Evolutionary conservation across 2,797 vertebrate species (phyloP), one percentile per base, ranked within the genome.

Genomic region (Cirrhinus molitorella): DNA sequence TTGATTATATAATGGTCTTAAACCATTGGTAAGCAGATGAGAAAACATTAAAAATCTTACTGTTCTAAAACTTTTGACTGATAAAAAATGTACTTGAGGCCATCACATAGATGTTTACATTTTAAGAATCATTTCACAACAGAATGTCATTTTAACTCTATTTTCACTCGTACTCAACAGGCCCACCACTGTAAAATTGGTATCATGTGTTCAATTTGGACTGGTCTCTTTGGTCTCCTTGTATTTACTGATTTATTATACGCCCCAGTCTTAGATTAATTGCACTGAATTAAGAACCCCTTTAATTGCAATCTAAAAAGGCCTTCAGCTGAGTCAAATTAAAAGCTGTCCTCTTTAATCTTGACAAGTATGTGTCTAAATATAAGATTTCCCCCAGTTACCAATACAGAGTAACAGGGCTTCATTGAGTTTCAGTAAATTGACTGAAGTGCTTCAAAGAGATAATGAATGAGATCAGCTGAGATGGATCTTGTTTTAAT

Each of bases 401-500:
- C 77, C 73, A 80, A 53, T 66, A n/a, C 53, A 72, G 34, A 87
- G 43, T 73, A 76, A 59, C 71, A 67, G 70, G 34, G 59, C 55
- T 55, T 84, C 28, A 59, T 37, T 79, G 57, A 65, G 70, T 75
- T 82, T 75, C 53, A 59, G 37, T 79, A 74, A 74, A 79, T 59
- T 45, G 73, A 9, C 68, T 76, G 14, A 74, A 85, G 79, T 74
- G 63, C 25, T 49, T 72, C 51, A 67, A 37, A 47, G 76, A 59
- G 53, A 80, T 87, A 80, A 82, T 87, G 75, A 87, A 73, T 55
- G 49, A 67, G 71, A 88, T 88, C 78, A 82, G 72, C n/a, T 67
- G 53, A 80, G 51, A 77, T 37, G 81, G 3, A 7, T 70, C 21
- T 21, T 23, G 2, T n/a, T 71, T 45, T 65, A 66, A 75, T 59